Evolutionary conservation across 2,888 invertebrate species (phyloP), one percentile per base, ranked within the genome.

Genomic region (Mesorhabditis sp.): DNA sequence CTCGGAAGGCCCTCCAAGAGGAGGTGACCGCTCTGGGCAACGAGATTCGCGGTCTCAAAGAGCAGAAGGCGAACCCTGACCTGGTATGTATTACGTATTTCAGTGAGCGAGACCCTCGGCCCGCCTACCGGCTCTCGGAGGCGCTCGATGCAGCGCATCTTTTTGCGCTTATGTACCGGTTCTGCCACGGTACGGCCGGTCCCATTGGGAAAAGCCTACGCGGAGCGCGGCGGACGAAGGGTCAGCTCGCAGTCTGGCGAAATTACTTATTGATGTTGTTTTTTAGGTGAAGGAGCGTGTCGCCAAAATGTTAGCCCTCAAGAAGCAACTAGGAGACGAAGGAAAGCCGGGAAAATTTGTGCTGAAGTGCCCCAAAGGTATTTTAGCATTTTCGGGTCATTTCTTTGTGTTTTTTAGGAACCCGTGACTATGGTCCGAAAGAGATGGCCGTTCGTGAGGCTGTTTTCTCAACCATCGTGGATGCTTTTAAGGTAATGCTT

Each of bases 381-480:
- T 10, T 10, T 50, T 50, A 4, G 62, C 41, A n/a, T 50, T 50
- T 13, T 50, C 58, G 13, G 43, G 7, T 7, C 43, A 42, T 70
- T 45, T 45, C 5, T 28, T 44, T 28, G 15, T 43, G 45, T 41
- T 73, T 15, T 10, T 58, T 13, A 82, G 88, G 90, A 4, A 97
- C 97, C 0, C 89, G 95, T 70, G 98, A 99, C 86, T 97, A 93
- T 88, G 91, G 90, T 72, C 94, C 97, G 0, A 91, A 92, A 81
- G 95, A 96, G 88, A 98, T 96, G 95, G 91, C 93, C 0, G 89
- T 98, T 72, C 90, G 97, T 2, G 79, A 85, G 67, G 70, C 75
- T 5, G 84, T 85, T 1, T 67, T 99, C 77, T 90, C 92, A 73
- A 93, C 92, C 87, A 93, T 98, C 75, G 90, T 92, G 42, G 87